These are phyloP conservation scores for Drosophila tristis DNA, from an alignment of 1,140 invertebrate genomes.

Conservation along the genomic window DNA sequence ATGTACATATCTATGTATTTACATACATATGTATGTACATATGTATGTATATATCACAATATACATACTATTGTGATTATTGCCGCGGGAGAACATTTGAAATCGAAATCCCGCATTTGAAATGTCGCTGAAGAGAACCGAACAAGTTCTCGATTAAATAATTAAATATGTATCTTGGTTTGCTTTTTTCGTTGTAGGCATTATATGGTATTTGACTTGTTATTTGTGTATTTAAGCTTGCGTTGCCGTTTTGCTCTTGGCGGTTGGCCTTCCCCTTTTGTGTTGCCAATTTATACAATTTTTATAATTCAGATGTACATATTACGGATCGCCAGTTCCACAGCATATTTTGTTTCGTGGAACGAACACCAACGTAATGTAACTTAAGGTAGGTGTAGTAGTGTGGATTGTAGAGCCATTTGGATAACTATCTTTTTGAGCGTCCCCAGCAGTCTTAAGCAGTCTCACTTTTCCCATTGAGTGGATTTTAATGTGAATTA, in stretches of 20 bases:
- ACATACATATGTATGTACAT: background rate
- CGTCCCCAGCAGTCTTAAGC: too few relatives aligned
- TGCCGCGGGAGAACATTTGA: too few relatives aligned
- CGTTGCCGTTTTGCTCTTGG: conserved; percentile 25
- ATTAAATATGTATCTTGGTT: conserved; percentile 55
- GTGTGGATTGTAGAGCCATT: too few relatives aligned
- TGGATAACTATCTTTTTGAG: too few relatives aligned
- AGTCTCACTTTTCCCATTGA: too few relatives aligned
- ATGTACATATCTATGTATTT: too few relatives aligned
- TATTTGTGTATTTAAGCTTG: conserved; percentile 51
- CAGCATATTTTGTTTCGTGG: background rate
- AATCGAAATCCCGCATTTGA: conserved; percentile 20
- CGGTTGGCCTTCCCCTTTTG: conserved; percentile 46
- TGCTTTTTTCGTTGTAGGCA: conserved; percentile 11
- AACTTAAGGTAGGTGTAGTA: too few relatives aligned
- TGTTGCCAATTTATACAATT: conserved; percentile 59
- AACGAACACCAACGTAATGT: too few relatives aligned
- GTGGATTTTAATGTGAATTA: too few relatives aligned
- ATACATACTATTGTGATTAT: background rate
- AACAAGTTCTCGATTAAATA: conserved; percentile 75
- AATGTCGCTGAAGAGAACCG: conserved; percentile 47
- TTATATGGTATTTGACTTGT: conserved; percentile 40
- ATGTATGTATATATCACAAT: background rate
- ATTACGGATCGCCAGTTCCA: conserved; percentile 13
- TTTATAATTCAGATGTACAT: conserved; percentile 53